Base-by-base conservation (phyloP, 2,113 vertebrate genomes). In the Eretmodus cyanostictus region DNA sequence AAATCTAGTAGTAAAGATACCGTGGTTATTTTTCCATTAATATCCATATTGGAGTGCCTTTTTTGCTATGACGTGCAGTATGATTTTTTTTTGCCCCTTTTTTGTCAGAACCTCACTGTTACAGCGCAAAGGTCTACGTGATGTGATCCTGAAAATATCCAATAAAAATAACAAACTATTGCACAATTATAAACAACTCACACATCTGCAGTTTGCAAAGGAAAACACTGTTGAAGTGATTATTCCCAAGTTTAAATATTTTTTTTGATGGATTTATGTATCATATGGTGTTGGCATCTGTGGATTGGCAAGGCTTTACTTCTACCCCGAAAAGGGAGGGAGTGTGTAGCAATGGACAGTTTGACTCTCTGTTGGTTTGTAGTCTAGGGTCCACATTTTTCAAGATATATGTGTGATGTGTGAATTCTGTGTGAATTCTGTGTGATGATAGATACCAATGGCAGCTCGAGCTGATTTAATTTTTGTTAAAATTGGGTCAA, bases 401-500 rank as follows among this genome's bases (percentile, higher is more conserved):
- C 9, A 61, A 61, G 29, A 19, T 63, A 34, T 63, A 16, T 55
- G 22, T 55, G 51, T 51, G 49, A 51, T 51, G 17, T 51, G 51
- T 53, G 19, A 53, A 53, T 53, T 49, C 14, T 45, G 42, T 47
- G 45, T 47, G 4, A 27, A 57, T 59, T 59, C 17, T 63, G 31
- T 63, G 59, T 63, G 31, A 63, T 36, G 61, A 36, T 3, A 0
- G 31, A 66, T 36, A 66, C 0, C 1, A 66, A 36, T 66, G 61
- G 31, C 61, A n/a, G 31, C 61, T n/a, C 6, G 0, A 63, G 59
- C 29, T 36, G 59, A 63, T 63, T 63, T 7, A 0, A 19, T 63
- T 36, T 36, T n/a, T n/a, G 61, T 36, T n/a, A 66, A 36, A 66
- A 66, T 0, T 36, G 17, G 17, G 31, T 66, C 9, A 66, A 66